Percentiles rank a stretch among this genome's conserved stretches.
Conservation (phyloP, 2,888 invertebrate species). For the Tetanocera ferruginea region DNA sequence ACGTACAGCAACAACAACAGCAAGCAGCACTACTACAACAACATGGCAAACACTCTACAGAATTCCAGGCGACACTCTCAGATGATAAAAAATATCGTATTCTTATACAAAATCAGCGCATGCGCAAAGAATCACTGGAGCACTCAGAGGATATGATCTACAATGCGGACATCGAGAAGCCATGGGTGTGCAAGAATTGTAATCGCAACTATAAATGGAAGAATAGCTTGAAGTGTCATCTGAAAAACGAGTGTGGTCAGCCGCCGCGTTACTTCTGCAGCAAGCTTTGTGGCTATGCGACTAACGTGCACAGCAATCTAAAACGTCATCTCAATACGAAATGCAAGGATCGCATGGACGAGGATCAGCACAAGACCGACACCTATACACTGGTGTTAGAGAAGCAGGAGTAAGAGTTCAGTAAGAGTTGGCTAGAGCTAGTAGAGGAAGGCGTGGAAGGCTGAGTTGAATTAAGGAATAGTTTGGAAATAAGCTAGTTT, state of each 20-base stretch:
- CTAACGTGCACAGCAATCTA: slow-evolving; percentile 70
- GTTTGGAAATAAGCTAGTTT: too few species aligned
- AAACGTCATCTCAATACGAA: slow-evolving; percentile 70
- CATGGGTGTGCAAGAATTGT: slow-evolving; percentile 77
- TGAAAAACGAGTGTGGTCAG: slow-evolving; percentile 77
- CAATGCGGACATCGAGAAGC: slow-evolving; percentile 69
- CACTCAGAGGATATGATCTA: slow-evolving; percentile 70
- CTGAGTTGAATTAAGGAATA: too few species aligned
- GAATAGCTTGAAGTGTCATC: slow-evolving; percentile 79
- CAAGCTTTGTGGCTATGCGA: slow-evolving; percentile 70
- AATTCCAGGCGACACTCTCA: slow-evolving; percentile 57
- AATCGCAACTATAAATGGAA: slow-evolving; percentile 82
- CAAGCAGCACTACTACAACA: neutral
- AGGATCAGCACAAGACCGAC: slow-evolving; percentile 53
- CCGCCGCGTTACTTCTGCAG: slow-evolving; percentile 71
- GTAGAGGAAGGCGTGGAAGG: neutral
- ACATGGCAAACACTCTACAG: slow-evolving; percentile 33
- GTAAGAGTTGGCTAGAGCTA: neutral
- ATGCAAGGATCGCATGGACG: slow-evolving; percentile 67
- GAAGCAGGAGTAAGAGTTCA: slow-evolving; percentile 56
- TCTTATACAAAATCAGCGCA: slow-evolving; percentile 68
- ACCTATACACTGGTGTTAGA: slow-evolving; percentile 61
- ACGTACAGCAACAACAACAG: slow-evolving; percentile 4
- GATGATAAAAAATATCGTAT: slow-evolving; percentile 69
- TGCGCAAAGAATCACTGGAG: slow-evolving; percentile 68